phyloP scores from a whole-genome alignment of 2,113 vertebrate species.

The Dicerorhinus sumatrensis region DNA sequence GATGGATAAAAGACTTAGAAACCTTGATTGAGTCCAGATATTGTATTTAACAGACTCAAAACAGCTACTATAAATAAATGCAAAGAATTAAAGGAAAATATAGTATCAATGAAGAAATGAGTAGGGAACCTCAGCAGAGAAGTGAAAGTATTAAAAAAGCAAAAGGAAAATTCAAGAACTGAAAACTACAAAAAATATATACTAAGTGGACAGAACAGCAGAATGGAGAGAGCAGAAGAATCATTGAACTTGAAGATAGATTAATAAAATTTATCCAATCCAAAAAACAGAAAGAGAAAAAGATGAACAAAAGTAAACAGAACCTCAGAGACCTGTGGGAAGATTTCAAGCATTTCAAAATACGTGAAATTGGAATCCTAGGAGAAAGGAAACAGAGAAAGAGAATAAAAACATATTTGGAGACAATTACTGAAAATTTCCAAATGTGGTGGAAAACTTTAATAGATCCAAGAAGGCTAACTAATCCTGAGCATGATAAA shows the following conservation, averaged over 20 bases:
- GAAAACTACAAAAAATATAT: not conserved
- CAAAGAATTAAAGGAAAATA: not conserved
- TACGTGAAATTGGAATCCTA: not conserved
- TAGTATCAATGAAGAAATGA: not conserved
- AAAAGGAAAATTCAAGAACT: not conserved
- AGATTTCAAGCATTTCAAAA: not conserved
- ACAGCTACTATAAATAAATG: not conserved
- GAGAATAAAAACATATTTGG: not conserved
- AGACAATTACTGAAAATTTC: not conserved
- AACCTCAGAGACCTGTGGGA: not conserved
- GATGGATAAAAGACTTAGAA: not conserved
- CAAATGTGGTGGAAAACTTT: not conserved
- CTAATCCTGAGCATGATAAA: not conserved
- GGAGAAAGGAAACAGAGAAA: not conserved
- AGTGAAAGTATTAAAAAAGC: constrained; percentile 19
- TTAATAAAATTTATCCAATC: not conserved
- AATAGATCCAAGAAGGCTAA: not conserved
- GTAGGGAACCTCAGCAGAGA: not conserved
- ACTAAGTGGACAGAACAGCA: not conserved
- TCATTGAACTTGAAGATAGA: not conserved
- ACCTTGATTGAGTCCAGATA: not conserved
- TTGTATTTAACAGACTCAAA: not conserved
- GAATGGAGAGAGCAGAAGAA: not conserved
- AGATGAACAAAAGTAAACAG: not conserved
- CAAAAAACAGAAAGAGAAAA: not conserved